Percentiles rank a stretch among this genome's conserved stretches.
These are phyloP conservation scores for Campylorhamphus procurvoides DNA, from an alignment of 2,113 vertebrate genomes.

Conservation along the genomic window DNA sequence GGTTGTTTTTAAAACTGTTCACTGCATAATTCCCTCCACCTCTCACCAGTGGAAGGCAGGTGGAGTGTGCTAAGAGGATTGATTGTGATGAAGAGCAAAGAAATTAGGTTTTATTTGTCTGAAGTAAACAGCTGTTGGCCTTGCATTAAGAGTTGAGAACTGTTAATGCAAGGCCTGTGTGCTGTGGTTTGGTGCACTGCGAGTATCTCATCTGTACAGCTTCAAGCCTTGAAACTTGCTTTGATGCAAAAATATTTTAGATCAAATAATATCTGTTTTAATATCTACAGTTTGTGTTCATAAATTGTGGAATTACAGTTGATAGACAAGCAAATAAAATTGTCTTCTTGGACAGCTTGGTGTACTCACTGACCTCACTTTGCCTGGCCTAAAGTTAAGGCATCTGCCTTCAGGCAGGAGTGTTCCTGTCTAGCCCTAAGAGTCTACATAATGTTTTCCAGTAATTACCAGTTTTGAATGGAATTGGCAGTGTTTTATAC, in stretches of 20 bases:
- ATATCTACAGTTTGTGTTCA: background rate
- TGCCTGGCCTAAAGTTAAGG: background rate
- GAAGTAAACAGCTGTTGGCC: background rate
- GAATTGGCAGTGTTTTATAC: background rate
- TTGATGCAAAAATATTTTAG: background rate
- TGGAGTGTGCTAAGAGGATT: background rate
- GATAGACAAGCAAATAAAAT: background rate
- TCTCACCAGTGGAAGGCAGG: background rate
- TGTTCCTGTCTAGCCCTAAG: background rate
- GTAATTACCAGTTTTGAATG: background rate
- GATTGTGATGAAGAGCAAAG: background rate
- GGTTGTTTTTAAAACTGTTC: background rate
- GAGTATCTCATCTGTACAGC: background rate
- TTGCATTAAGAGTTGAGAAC: background rate
- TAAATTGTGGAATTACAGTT: background rate
- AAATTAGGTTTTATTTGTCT: background rate
- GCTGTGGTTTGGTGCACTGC: background rate
- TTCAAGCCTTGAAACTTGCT: background rate
- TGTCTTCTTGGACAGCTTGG: background rate
- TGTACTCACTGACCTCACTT: background rate
- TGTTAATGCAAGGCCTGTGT: background rate
- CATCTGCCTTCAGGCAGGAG: background rate
- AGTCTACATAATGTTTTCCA: background rate
- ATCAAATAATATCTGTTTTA: background rate
- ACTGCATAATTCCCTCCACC: background rate